Evolutionary conservation across 2,888 invertebrate species (phyloP), one percentile per base, ranked within the genome.

Genomic region (Nebria brevicollis): DNA sequence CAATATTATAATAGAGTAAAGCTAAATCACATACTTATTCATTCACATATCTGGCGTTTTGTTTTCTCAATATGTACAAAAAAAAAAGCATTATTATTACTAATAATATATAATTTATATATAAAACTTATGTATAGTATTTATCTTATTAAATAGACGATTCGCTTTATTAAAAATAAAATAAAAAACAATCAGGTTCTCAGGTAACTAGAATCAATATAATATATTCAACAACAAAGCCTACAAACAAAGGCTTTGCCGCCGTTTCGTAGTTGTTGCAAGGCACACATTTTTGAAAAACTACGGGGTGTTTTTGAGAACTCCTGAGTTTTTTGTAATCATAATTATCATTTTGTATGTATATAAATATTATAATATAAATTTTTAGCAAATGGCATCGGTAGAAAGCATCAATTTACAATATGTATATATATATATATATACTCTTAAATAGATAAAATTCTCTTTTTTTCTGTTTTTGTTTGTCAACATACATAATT

Each of bases 1-100:
- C 72, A 74, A 75, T 80, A 80, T 80, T 75, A 77, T 81, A 77
- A 81, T 77, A 73, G 65, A 77, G 81, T 81, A 81, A 81, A 81
- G 81, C 81, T 81, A 81, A 77, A 81, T 81, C 81, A 81, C 81
- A 76, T 77, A 77, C 75, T 66, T 25, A 26, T 75, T 77, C 76
- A 76, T 81, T 81, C 81, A 81, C 75, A 75, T 64, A 41, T 72
- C 75, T 68, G 66, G 72, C 7, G 75, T 68, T 41, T 74, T n/a
- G 34, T 75, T 65, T 78, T 11, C 54, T 11, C 54, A 11, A 81
- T 81, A 72, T 81, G 77, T 77, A 81, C 76, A 76, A 76, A 77
- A 80, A 79, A 75, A 75, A 80, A 70, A 26, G 70, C 34, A 26
- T 70, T 20, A 25, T 70, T 80, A 79, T 79, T 11, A 80, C 66